Percentiles rank a stretch among this genome's conserved stretches.
Conservation (phyloP, 1,140 invertebrate genomes). For the Agrypnia vestita region DNA sequence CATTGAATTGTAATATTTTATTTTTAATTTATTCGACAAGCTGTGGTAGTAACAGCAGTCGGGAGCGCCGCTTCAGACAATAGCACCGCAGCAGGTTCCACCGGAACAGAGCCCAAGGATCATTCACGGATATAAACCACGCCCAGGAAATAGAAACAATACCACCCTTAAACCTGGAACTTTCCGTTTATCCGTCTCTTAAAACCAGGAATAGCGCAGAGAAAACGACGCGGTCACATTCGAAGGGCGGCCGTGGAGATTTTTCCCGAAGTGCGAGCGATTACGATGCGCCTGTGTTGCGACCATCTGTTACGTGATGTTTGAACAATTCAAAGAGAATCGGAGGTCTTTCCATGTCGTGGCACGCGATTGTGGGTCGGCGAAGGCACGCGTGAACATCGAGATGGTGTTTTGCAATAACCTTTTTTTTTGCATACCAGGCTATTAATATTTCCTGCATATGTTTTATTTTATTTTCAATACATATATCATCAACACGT, state of each 20-base stretch:
- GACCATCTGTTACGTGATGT: slow-evolving; percentile 48
- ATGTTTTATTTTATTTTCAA: too few species aligned
- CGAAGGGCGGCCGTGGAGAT: not conserved
- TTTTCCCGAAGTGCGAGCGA: not conserved
- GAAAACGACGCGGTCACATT: not conserved
- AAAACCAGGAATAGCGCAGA: not conserved
- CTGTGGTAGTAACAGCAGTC: too few species aligned
- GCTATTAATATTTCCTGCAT: too few species aligned
- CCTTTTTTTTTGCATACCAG: too few species aligned
- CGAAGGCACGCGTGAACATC: not conserved
- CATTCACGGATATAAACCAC: not conserved
- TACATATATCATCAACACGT: too few species aligned
- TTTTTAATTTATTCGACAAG: too few species aligned
- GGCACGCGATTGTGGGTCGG: not conserved
- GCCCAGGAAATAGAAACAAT: slow-evolving; percentile 11
- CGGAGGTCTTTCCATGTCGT: not conserved
- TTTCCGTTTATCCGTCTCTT: not conserved
- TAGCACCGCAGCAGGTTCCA: not conserved
- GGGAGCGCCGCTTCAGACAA: too few species aligned
- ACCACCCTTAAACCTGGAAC: not conserved
- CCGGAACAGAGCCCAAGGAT: not conserved
- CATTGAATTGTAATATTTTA: too few species aligned
- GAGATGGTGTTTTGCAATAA: not conserved
- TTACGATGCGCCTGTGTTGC: slow-evolving; percentile 7
- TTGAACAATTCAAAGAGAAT: slow-evolving; percentile 3